These are phyloP conservation scores for Malurus cyaneus DNA, from an alignment of 2,113 vertebrate genomes.

Conservation along the genomic window DNA sequence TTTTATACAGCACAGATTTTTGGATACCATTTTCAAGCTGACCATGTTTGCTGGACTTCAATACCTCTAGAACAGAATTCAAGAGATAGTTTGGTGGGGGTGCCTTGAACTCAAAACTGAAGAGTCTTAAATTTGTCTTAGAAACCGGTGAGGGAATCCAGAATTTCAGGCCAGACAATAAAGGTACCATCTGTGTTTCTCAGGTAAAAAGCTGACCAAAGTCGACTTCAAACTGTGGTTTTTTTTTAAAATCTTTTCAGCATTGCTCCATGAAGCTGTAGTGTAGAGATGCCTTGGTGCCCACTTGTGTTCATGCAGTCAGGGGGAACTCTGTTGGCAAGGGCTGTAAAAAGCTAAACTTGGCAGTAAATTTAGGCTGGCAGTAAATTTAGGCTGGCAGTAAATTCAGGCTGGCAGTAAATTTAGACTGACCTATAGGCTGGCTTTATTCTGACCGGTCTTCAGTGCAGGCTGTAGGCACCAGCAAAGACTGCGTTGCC, in stretches of 20 bases:
- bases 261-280: fast-evolving
- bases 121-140: background rate
- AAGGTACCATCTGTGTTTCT: background rate
- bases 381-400: background rate
- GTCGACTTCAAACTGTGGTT: background rate
- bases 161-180: background rate
- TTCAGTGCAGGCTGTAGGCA: background rate
- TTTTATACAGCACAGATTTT: background rate
- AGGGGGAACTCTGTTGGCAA: background rate
- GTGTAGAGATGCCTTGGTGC: background rate
- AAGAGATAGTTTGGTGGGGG: background rate
- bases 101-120: too few relatives aligned
- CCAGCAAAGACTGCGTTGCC: background rate
- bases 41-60: background rate
- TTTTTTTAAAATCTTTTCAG: background rate
- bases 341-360: background rate
- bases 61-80: background rate
- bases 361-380: background rate
- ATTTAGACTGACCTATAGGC: background rate
- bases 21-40: background rate
- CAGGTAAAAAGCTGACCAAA: background rate
- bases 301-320: background rate
- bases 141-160: background rate
- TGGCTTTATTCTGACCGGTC: background rate
- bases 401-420: background rate